Evolutionary conservation across 2,113 vertebrate species (phyloP).

Genomic region (Echinops telfairi): DNA sequence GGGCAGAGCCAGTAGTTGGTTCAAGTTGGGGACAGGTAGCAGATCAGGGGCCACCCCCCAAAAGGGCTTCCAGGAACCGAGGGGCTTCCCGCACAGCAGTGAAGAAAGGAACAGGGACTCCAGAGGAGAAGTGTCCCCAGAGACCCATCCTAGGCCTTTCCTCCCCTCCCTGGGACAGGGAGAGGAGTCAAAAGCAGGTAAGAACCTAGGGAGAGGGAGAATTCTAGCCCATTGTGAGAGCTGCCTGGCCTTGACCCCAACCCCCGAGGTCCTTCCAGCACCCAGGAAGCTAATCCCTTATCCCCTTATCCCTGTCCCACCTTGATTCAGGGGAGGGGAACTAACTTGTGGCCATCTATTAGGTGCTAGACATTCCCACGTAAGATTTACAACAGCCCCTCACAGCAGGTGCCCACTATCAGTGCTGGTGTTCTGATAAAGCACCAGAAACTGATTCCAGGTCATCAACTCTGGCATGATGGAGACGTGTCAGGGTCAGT

Average conservation of each 20-base stretch:
- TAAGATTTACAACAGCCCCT: neutral
- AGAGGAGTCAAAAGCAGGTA: constrained; percentile 71
- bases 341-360: neutral
- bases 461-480: no score
- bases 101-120: constrained; percentile 51
- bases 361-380: neutral
- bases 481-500: no score
- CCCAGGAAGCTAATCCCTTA: neutral
- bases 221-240: constrained; percentile 82
- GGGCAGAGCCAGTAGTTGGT: constrained; percentile 17
- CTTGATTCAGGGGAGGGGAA: neutral
- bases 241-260: constrained; percentile 22
- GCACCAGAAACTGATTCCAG: neutral
- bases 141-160: constrained; percentile 38
- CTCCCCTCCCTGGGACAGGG: constrained; percentile 76
- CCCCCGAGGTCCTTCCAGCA: constrained; percentile 19
- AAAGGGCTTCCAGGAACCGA: neutral
- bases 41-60: neutral
- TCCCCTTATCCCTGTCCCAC: neutral
- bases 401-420: neutral
- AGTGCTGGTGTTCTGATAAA: neutral
- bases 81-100: constrained; percentile 28
- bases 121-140: neutral
- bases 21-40: neutral
- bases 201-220: constrained; percentile 68